Evolutionary conservation across 1,140 invertebrate species (phyloP).

Genomic region (Drosophila pseudoobscura): DNA sequence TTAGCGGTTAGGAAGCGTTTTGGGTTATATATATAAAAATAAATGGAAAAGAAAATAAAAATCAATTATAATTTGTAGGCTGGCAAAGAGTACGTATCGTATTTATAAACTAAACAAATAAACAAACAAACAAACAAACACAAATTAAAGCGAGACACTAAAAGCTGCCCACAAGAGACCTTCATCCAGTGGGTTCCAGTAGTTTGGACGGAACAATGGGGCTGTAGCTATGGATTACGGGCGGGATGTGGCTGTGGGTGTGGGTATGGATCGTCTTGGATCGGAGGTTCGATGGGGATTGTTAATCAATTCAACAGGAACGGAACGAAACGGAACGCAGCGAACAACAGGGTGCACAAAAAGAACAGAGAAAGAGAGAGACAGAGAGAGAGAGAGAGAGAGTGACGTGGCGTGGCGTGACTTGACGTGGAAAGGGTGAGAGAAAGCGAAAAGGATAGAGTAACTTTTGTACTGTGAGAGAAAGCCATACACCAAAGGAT

Average conservation of each 20-base stretch:
- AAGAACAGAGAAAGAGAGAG: constrained; percentile 12
- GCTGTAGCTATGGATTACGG: neutral
- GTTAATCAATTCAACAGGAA: constrained; percentile 27
- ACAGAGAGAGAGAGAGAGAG: constrained; percentile 9
- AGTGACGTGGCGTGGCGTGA: neutral
- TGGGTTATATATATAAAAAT: constrained; percentile 55
- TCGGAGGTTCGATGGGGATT: neutral
- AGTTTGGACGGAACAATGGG: constrained; percentile 27
- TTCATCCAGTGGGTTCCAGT: constrained; percentile 1
- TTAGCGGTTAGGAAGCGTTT: constrained; percentile 68
- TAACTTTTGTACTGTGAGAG: constrained; percentile 33
- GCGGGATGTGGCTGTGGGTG: no score
- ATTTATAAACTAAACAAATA: constrained; percentile 12
- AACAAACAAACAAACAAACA: constrained; percentile 31
- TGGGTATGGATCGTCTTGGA: neutral
- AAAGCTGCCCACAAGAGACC: constrained; percentile 25
- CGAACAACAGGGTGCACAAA: constrained; percentile 1
- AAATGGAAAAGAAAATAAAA: constrained; percentile 61
- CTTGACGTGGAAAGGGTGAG: constrained; percentile 10
- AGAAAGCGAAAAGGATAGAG: constrained; percentile 13
- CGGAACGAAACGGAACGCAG: constrained; percentile 13
- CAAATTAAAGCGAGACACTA: constrained; percentile 42
- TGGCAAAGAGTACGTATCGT: constrained; percentile 12
- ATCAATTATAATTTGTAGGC: constrained; percentile 49
- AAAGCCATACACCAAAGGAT: constrained; percentile 67